A percentile compares a stretch with the other conserved stretches of the same genome.
phyloP scores from a whole-genome alignment of 2,888 invertebrate genomes.

The Agonopterix subpropinquella region DNA sequence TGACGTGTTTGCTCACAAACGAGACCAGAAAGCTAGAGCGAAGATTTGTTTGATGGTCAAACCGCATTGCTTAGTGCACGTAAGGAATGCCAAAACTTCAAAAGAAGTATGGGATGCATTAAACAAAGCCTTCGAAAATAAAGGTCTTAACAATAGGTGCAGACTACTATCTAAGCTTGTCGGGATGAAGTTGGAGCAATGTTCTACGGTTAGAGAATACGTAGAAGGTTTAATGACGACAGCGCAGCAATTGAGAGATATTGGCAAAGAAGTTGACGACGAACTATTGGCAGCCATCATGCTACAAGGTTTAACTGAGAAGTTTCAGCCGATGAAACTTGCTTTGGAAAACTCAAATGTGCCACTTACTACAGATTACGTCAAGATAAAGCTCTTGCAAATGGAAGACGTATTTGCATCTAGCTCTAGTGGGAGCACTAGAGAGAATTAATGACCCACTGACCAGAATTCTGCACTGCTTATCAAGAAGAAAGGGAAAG shows the following conservation, averaged over 20 bases:
- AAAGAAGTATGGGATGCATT: no score
- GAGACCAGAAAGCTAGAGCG: background rate
- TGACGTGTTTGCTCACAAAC: background rate
- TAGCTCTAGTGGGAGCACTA: no score
- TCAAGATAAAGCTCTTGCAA: no score
- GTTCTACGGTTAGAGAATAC: background rate
- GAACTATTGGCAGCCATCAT: background rate
- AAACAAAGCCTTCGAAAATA: no score
- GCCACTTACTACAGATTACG: no score
- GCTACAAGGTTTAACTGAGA: background rate
- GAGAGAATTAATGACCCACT: no score
- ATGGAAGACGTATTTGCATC: no score
- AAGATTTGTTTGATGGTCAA: no score
- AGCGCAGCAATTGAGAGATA: background rate
- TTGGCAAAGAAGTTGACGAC: slow-evolving; percentile 1
- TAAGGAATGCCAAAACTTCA: no score
- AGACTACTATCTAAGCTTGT: background rate
- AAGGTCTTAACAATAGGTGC: background rate
- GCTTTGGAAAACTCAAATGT: no score
- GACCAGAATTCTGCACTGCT: background rate
- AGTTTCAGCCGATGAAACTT: background rate
- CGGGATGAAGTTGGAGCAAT: background rate
- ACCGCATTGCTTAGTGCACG: no score
- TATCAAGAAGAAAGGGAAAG: background rate
- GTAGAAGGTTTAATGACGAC: background rate